Percentiles rank a stretch among this genome's conserved stretches.
phyloP scores from a whole-genome alignment of 2,888 invertebrate genomes.

The Athetis lepigone region DNA sequence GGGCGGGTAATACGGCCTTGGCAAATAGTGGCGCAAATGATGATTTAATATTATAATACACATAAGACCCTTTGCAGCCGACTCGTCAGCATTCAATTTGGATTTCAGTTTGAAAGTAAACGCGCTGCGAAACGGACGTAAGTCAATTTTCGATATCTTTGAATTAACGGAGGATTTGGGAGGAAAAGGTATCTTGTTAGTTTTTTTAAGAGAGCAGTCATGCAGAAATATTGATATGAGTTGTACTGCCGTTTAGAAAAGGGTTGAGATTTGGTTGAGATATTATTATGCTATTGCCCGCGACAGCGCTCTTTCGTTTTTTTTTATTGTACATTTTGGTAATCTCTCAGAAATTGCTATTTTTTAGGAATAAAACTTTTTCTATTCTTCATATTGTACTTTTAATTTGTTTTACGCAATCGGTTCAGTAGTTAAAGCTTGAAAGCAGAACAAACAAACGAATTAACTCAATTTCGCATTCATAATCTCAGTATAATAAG shows the following conservation, averaged over 20 bases:
- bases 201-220: slow-evolving; percentile 19
- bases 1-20: slow-evolving; percentile 32
- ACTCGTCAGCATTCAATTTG: slow-evolving; percentile 45
- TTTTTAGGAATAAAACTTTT: no score
- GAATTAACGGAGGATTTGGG: slow-evolving; percentile 33
- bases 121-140: slow-evolving; percentile 18
- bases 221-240: slow-evolving; percentile 7
- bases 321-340: no score
- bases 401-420: no score
- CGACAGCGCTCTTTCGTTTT: no score
- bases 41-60: slow-evolving; percentile 60
- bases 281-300: no score
- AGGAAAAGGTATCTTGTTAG: slow-evolving; percentile 17
- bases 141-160: slow-evolving; percentile 52
- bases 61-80: slow-evolving; percentile 33
- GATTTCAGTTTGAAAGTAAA: slow-evolving; percentile 42
- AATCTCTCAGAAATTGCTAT: no score
- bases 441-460: no score
- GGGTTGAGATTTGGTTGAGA: neutral
- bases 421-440: no score
- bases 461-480: no score
- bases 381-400: no score
- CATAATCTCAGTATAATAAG: no score
- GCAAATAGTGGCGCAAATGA: slow-evolving; percentile 58
- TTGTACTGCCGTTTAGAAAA: neutral